These are phyloP conservation scores for Cydia fagiglandana DNA, from an alignment of 1,140 invertebrate species.

Conservation along the genomic window DNA sequence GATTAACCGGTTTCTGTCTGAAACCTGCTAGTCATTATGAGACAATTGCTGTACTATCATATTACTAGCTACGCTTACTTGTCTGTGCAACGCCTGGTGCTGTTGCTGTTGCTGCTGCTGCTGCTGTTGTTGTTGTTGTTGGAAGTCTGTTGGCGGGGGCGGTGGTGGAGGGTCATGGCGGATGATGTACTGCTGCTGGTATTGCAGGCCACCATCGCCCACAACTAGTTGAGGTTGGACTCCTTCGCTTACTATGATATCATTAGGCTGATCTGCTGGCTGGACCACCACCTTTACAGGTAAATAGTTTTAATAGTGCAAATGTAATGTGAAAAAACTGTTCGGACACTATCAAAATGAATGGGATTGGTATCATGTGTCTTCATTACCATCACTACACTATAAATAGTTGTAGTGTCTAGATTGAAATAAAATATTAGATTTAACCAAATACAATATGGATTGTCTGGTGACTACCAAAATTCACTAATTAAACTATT, in stretches of 20 bases:
- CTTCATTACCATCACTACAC: too few relatives aligned
- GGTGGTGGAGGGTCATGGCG: slow-evolving; percentile 66
- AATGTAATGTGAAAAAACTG: background rate
- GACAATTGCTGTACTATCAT: background rate
- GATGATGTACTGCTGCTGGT: slow-evolving; percentile 74
- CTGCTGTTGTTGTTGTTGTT: slow-evolving; percentile 65
- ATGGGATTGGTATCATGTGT: background rate
- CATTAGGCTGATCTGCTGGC: slow-evolving; percentile 68
- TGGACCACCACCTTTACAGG: slow-evolving; percentile 69
- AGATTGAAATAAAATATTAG: too few relatives aligned
- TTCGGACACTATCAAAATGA: background rate
- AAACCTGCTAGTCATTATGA: too few relatives aligned
- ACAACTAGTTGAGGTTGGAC: slow-evolving; percentile 70
- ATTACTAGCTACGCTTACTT: slow-evolving; percentile 44
- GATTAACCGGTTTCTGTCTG: too few relatives aligned
- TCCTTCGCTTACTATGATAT: slow-evolving; percentile 72
- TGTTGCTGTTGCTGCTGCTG: slow-evolving; percentile 63
- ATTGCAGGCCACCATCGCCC: slow-evolving; percentile 69
- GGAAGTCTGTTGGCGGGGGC: slow-evolving; percentile 57
- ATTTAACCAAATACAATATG: too few relatives aligned
- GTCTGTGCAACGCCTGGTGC: slow-evolving; percentile 64
- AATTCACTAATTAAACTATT: too few relatives aligned
- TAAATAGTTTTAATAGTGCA: slow-evolving; percentile 26
- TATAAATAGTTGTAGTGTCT: too few relatives aligned
- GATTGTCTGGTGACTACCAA: too few relatives aligned